Conservation (phyloP, 2,888 invertebrate species). For the Eudasyphora cyanicolor region DNA sequence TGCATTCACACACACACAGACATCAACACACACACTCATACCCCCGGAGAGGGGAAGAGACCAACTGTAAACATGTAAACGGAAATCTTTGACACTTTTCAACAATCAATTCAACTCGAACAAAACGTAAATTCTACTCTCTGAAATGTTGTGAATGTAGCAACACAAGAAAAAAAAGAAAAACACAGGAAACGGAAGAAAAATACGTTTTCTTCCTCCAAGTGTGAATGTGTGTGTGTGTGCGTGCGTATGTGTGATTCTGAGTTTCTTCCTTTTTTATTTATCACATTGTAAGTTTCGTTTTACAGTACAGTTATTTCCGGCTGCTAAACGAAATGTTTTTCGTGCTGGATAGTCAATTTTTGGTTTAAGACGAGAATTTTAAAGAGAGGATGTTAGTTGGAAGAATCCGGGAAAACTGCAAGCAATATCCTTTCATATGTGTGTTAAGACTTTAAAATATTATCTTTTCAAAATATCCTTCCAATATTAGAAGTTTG, state of each 20-base stretch:
- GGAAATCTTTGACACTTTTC: conserved; percentile 72
- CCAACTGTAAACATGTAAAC: conserved; percentile 61
- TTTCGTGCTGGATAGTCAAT: background rate
- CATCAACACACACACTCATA: conserved; percentile 18
- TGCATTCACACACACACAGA: background rate
- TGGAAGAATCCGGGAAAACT: too few species aligned
- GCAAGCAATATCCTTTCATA: too few species aligned
- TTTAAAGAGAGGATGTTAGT: background rate
- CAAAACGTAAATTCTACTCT: conserved; percentile 62
- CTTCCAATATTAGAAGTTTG: too few species aligned
- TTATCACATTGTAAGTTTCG: conserved; percentile 19
- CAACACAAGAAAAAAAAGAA: background rate
- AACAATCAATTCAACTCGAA: conserved; percentile 70
- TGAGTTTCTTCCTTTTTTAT: background rate
- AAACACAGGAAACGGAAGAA: conserved; percentile 64
- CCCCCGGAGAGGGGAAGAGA: background rate
- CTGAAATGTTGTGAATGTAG: background rate
- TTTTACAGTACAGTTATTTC: conserved; percentile 11
- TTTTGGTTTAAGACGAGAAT: background rate
- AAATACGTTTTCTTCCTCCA: conserved; percentile 57
- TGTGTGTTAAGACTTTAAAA: too few species aligned
- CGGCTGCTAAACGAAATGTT: conserved; percentile 11
- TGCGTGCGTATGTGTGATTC: conserved; percentile 1
- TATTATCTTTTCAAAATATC: too few species aligned
- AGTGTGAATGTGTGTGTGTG: too few species aligned